Conservation (phyloP, 2,888 invertebrate genomes). For the Drosophila nigricruria region DNA sequence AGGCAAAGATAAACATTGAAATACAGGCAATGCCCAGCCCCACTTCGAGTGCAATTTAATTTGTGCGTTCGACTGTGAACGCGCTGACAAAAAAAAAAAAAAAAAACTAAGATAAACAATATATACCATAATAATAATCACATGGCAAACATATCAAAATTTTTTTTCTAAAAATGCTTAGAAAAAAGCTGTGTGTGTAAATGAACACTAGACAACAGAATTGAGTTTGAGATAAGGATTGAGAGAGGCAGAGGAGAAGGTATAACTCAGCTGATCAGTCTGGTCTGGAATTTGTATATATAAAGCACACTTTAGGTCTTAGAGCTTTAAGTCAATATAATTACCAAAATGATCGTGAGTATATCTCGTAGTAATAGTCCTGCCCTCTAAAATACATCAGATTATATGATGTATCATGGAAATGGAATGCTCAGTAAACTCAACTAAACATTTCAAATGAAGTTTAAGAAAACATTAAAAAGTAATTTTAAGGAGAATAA, state of each 20-base stretch:
- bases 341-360: too few relatives aligned
- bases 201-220: background rate
- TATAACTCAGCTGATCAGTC: background rate
- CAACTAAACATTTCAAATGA: background rate
- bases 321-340: too few relatives aligned
- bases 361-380: too few relatives aligned
- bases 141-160: constrained; percentile 59
- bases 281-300: background rate
- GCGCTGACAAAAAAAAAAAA: constrained; percentile 42
- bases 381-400: too few relatives aligned
- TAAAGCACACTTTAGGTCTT: too few relatives aligned
- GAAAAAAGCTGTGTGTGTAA: background rate
- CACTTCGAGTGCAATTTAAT: constrained; percentile 35
- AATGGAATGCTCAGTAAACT: too few relatives aligned
- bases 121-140: constrained; percentile 55
- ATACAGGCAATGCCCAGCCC: constrained; percentile 25
- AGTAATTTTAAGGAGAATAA: too few relatives aligned
- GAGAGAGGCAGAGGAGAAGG: background rate
- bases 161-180: constrained; percentile 16
- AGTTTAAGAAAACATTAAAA: background rate
- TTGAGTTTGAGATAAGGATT: background rate
- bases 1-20: constrained; percentile 51
- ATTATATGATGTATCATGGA: too few relatives aligned
- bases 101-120: constrained; percentile 63
- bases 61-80: constrained; percentile 57